Base-by-base conservation (phyloP, 2,797 vertebrate genomes). In the Scarus forsteni region DNA sequence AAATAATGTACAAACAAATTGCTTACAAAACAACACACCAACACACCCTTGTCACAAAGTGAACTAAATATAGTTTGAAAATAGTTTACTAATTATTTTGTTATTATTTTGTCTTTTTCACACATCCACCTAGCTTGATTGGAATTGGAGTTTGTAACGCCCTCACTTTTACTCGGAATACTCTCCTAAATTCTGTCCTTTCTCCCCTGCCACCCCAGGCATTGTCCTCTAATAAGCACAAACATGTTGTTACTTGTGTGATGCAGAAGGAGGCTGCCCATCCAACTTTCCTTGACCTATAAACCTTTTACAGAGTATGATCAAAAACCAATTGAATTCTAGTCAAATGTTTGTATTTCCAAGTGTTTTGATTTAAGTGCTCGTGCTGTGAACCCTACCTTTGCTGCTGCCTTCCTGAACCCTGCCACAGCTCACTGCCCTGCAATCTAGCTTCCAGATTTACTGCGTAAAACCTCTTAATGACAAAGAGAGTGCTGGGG, bases 271-370 rank as follows among this genome's bases (percentile, higher is more conserved):
- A 65, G 6, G 45, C 82, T 57, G 79, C 83, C 87, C 60, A 42
- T 88, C 74, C 79, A 74, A 62, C 73, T 64, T 72, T 66, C 64
- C 77, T 78, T 53, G 60, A 68, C 80, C 85, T 84, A 86, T 87
- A 87, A 77, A 76, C 75, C 68, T 80, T 78, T 85, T 82, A 88
- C 82, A 79, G 84, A 80, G 80, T 76, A 71, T 88, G 89, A 93
- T 91, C 83, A 91, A 83, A 90, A 91, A 85, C 77, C 86, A 88
- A 91, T 91, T 85, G 85, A 90, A 91, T 88, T 77, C 68, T 77
- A 79, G 85, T 90, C 85, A 91, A 93, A 93, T 90, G 86, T 93
- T 91, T 92, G 88, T 88, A 90, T 92, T 93, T 90, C 72, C 83
- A 88, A 70, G 84, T 89, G 88, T 84, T 27, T 88, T 89, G 85